Base-by-base conservation (phyloP, 2,113 vertebrate genomes). In the Girardinichthys multiradiatus region DNA sequence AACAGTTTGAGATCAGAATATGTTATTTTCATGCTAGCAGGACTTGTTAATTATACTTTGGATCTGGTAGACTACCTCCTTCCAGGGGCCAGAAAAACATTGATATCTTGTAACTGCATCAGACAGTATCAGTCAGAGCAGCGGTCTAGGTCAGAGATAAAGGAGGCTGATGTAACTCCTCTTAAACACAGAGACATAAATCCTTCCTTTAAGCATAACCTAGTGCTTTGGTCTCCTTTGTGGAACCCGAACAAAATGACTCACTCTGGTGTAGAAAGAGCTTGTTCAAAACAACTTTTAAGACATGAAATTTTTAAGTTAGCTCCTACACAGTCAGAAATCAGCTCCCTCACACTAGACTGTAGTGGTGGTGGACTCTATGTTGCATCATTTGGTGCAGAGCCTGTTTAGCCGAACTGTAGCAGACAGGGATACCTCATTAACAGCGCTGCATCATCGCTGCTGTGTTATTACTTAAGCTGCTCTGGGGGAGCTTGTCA, bases 311-410 rank as follows among this genome's bases (percentile, higher is more conserved):
- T 45, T 19, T 29, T 42, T 24, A 24, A 15, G 14, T 57, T 4
- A 27, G 51, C 31, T 42, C 59, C 54, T 69, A 39, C 37, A 70
- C 48, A 58, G 57, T 37, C 33, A 31, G 17, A 7, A 51, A 27
- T 60, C 35, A 11, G 57, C 15, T 15, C 24, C 10, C 13, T 15
- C 13, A 4, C 15, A 30, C 14, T 28, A 6, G 0, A 1, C 64
- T 3, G 42, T 11, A 35, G 10, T 48, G 66, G 57, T 15, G 64
- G 39, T 31, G 54, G 66, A 60, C 51, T 71, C 28, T 19, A 24
- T 33, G 80, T 54, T 85, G 74, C 82, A 78, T 80, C 26, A 77
- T 67, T 70, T 70, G 72, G 77, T 80, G 82, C 80, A 76, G 72
- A 82, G 73, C 17, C 35, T 9, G 64, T 54, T 74, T 12, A 24